Base-by-base conservation (phyloP, 2,888 invertebrate species). In the Nyleta sp. region DNA sequence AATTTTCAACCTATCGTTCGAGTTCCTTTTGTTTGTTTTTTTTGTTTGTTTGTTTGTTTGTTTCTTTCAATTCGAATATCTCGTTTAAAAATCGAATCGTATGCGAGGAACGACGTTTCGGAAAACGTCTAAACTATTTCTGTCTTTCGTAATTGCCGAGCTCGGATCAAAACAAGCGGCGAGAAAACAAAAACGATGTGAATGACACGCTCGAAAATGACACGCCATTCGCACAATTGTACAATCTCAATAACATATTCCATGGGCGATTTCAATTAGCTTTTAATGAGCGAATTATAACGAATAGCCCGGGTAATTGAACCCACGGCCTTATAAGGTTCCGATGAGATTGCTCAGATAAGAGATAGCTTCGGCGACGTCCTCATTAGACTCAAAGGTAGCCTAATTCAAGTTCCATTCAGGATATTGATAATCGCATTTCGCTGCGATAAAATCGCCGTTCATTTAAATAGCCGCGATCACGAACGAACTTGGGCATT, bases 241-340 rank as follows among this genome's bases (percentile, higher is more conserved):
- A 62, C 68, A 68, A 75, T 75, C 57, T 62, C 33, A 55, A 76
- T 70, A 68, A 68, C 48, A 62, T 40, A 55, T 55, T 33, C 46
- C 53, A 15, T 40, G 22, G 28, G 38, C 70, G 35, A 76, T 76
- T 76, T 76, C 76, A 76, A 76, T 76, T 76, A 76, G 75, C 50
- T 46, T 28, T 75, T 75, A 75, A 75, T 70, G 68, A 68, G 76
- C 76, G 59, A 76, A 70, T 76, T 76, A 76, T 76, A 76, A 64
- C 70, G 70, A 70, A 76, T 65, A 38, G 52, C 64, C 18, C 38
- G 42, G 70, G 64, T 70, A 76, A 76, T 70, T 64, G 68, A 70
- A 76, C 50, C 59, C 24, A 22, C n/a, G 64, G 57, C 70, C 76
- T 70, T 76, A 76, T 76, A 76, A 57, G 75, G 59, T 59, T 48